phyloP scores from a whole-genome alignment of 2,888 invertebrate species.

The Frankliniella intonsa region DNA sequence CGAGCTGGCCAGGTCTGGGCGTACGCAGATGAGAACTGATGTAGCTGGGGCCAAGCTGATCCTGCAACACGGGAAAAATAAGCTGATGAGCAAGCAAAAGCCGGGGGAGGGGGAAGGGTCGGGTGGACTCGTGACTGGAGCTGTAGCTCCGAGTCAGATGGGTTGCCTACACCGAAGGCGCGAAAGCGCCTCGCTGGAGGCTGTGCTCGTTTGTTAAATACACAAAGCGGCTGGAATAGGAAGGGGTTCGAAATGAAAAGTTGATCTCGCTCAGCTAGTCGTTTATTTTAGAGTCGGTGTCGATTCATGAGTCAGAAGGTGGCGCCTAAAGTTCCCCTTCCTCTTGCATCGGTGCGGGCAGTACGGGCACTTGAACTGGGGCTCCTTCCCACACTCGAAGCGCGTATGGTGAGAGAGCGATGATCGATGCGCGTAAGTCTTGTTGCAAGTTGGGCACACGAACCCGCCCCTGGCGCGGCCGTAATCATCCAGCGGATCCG shows the following conservation, averaged over 20 bases:
- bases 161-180: no score
- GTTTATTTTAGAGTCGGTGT: no score
- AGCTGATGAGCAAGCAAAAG: no score
- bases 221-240: not conserved
- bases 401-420: slow-evolving; percentile 41
- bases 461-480: slow-evolving; percentile 2
- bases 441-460: slow-evolving; percentile 39
- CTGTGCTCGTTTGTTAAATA: no score
- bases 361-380: slow-evolving; percentile 35
- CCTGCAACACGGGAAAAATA: no score
- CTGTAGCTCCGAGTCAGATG: no score
- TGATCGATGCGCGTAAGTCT: slow-evolving; percentile 40
- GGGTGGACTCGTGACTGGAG: no score
- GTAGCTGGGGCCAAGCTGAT: no score
- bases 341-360: slow-evolving; percentile 44
- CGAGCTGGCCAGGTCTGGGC: not conserved
- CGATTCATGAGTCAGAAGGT: slow-evolving; percentile 36
- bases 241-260: no score
- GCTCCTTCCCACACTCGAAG: slow-evolving; percentile 40
- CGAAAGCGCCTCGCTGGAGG: no score
- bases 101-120: not conserved
- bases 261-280: no score
- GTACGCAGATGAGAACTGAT: no score
- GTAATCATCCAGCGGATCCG: slow-evolving; percentile 1
- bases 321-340: slow-evolving; percentile 44